phyloP scores from a whole-genome alignment of 2,113 vertebrate genomes.

The Lophochroa leadbeateri region DNA sequence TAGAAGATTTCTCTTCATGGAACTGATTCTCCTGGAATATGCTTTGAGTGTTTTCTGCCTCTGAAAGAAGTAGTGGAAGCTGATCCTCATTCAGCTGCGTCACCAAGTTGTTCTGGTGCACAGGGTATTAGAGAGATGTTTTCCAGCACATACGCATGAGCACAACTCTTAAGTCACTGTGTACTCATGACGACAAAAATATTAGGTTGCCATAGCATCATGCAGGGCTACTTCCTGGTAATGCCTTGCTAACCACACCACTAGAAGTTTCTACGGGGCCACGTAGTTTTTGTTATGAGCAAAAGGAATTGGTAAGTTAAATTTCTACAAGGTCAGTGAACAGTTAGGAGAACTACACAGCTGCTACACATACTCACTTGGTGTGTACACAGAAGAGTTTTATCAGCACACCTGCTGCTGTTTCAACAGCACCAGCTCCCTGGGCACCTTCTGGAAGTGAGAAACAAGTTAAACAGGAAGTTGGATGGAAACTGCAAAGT shows the following conservation, averaged over 20 bases:
- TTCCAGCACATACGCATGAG: not conserved
- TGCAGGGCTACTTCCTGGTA: not conserved
- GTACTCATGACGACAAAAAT: not conserved
- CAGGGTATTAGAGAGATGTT: fast-evolving
- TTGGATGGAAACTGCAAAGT: not conserved
- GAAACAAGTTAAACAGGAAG: not conserved
- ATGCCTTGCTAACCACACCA: not conserved
- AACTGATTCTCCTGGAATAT: not conserved
- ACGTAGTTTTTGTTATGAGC: not conserved
- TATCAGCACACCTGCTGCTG: slow-evolving; percentile 91
- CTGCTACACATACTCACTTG: slow-evolving; percentile 82
- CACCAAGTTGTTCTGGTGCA: not conserved
- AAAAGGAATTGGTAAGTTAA: not conserved
- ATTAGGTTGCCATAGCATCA: not conserved
- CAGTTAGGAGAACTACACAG: not conserved
- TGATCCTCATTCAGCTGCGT: not conserved
- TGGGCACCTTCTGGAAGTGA: slow-evolving; percentile 84
- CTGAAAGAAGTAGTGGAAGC: not conserved
- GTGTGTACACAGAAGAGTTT: slow-evolving; percentile 98
- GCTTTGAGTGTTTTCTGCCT: not conserved
- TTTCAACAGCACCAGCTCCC: slow-evolving; percentile 84
- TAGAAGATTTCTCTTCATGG: not conserved
- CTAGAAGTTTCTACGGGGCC: not conserved
- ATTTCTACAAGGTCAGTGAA: not conserved
- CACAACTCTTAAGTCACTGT: not conserved